Percentiles rank a stretch among this genome's conserved stretches.
Evolutionary conservation across 2,113 vertebrate species (phyloP).

Genomic region (Centropus bengalensis): DNA sequence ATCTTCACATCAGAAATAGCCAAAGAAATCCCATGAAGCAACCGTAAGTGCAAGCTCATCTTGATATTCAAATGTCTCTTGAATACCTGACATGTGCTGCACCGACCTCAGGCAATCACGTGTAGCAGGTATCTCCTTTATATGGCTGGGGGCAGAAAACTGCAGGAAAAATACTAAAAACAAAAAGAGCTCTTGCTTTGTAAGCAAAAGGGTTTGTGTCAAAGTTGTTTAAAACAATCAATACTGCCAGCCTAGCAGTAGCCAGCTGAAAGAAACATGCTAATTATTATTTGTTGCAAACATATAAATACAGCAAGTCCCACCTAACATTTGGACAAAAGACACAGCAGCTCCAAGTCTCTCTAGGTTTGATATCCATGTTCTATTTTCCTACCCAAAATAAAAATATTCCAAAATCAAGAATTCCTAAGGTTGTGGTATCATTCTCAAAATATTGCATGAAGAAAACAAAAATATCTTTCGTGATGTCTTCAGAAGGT

Average conservation of each 20-base stretch:
- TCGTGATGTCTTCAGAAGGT: not conserved
- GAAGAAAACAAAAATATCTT: not conserved
- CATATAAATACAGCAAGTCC: not conserved
- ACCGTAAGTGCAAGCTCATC: not conserved
- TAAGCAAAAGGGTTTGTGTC: not conserved
- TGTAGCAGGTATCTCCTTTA: not conserved
- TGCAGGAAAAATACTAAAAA: not conserved
- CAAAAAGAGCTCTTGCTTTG: not conserved
- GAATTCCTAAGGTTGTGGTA: not conserved
- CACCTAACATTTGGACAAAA: not conserved
- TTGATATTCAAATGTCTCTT: not conserved
- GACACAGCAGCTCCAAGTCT: not conserved
- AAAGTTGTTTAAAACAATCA: not conserved
- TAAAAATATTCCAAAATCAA: not conserved
- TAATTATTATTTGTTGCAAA: not conserved
- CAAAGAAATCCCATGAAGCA: not conserved
- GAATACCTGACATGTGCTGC: not conserved
- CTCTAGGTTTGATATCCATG: not conserved
- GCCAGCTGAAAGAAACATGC: not conserved
- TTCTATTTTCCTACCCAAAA: not conserved
- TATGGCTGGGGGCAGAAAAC: not conserved
- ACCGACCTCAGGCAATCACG: not conserved
- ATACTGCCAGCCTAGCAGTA: not conserved
- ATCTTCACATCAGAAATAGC: not conserved
- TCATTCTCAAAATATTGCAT: not conserved